Evolutionary conservation across 2,113 vertebrate species (phyloP).

Genomic region (Hassar affinis): DNA sequence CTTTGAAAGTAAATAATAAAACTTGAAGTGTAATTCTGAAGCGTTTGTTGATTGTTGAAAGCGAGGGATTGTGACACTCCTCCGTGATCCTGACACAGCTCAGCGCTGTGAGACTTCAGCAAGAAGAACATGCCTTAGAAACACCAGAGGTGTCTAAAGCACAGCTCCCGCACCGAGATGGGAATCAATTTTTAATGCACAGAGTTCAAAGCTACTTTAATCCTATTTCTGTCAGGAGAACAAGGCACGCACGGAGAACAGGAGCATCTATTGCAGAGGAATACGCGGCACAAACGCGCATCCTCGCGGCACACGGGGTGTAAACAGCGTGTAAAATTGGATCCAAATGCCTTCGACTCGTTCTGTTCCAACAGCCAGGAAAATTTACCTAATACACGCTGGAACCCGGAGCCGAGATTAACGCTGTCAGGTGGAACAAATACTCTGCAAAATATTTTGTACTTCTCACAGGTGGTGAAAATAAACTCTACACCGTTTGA

Average conservation of each 20-base stretch:
- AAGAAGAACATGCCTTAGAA: conserved; percentile 1
- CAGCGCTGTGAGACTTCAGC: background rate
- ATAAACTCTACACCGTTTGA: background rate
- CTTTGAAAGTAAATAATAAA: background rate
- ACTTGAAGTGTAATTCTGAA: background rate
- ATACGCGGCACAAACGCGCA: conserved; percentile 39
- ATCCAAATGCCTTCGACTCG: conserved; percentile 50
- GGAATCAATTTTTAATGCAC: conserved; percentile 59
- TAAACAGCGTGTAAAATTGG: conserved; percentile 49
- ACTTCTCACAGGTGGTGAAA: background rate
- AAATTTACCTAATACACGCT: conserved; percentile 60
- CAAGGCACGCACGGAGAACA: conserved; percentile 40
- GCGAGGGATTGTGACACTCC: background rate
- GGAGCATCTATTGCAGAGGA: conserved; percentile 48
- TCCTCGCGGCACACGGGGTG: conserved; percentile 49
- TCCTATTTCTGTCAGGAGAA: conserved; percentile 55
- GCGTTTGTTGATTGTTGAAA: background rate
- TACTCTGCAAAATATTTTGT: conserved; percentile 21
- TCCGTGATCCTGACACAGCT: background rate
- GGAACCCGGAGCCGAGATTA: conserved; percentile 55
- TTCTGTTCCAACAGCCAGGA: conserved; percentile 59
- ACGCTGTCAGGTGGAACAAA: conserved; percentile 49
- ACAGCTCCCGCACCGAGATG: conserved; percentile 47
- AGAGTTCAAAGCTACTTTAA: conserved; percentile 65
- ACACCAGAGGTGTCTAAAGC: background rate